Conservation (phyloP, 2,797 vertebrate species). For the Scolopax rusticola region DNA sequence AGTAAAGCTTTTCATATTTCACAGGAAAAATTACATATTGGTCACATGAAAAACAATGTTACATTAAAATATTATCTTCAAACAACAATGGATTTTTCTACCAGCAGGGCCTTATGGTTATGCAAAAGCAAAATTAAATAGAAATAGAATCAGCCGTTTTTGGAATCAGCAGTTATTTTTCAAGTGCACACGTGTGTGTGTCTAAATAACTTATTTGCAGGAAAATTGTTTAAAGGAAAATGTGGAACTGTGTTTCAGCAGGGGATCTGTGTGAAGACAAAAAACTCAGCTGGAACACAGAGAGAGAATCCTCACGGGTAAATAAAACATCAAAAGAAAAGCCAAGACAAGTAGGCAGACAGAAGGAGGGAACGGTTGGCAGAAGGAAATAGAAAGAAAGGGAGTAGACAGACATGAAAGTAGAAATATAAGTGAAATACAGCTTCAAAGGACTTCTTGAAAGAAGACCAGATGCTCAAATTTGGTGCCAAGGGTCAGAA, state of each 20-base stretch:
- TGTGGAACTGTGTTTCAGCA: not conserved
- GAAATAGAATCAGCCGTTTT: not conserved
- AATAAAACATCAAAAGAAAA: slow-evolving; percentile 18
- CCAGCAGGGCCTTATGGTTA: not conserved
- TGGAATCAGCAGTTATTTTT: not conserved
- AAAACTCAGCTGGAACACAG: not conserved
- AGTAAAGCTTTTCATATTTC: not conserved
- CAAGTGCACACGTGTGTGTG: not conserved
- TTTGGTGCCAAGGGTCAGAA: not conserved
- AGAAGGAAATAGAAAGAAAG: not conserved
- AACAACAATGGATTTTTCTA: not conserved
- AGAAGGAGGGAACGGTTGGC: not conserved
- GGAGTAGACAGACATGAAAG: not conserved
- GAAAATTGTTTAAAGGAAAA: not conserved
- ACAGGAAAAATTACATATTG: not conserved
- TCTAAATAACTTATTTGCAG: not conserved
- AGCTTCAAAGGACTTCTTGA: not conserved
- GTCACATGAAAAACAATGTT: not conserved
- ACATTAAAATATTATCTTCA: not conserved
- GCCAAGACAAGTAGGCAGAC: not conserved
- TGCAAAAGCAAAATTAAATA: not conserved
- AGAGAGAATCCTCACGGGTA: not conserved
- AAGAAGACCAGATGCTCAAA: not conserved
- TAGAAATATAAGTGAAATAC: not conserved
- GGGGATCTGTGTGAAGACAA: not conserved